Evolutionary conservation across 2,888 invertebrate genomes (phyloP), one percentile per base, ranked within the genome.

Genomic region (Pycnomerus fuliginosus): DNA sequence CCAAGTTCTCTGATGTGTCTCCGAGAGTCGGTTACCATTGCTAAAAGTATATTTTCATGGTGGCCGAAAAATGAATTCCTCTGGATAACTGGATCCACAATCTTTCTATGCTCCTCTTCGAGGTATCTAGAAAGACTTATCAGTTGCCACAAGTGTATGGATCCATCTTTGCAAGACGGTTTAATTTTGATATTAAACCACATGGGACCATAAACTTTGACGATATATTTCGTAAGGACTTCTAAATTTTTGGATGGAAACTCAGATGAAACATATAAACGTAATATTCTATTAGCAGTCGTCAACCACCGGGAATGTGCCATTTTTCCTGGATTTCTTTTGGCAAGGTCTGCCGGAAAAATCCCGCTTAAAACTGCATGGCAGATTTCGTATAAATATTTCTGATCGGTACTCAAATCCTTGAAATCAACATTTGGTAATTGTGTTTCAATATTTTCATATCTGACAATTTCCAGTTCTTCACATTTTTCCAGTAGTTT

Each of bases 401-500:
- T 41, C 16, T 41, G 23, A 37, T 39, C 35, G n/a, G 42, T 41
- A 28, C 34, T 36, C 27, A 39, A 13, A 14, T 20, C 30, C 3
- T 15, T 3, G 41, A 23, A 30, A 16, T 30, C 16, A 30, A 30
- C 31, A 8, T 4, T 14, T 30, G 31, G 30, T 27, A 24, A 30
- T 30, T 25, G 3, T n/a, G 14, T 10, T 44, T 17, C 5, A 20
- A 20, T 20, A 5, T 4, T 4, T 20, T 20, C 20, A 8, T 5
- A 20, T 20, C 8, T 8, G 8, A 8, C 20, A 20, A 20, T 20
- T 20, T 8, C 8, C 20, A 1, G 38, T 28, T 32, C 14, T 53
- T 48, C 40, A 55, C 54, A 22, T 20, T 1, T 43, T 11, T 34
- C 32, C 15, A 58, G 35, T 7, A 7, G 4, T 51, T 58, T 63